Conservation (phyloP, 2,888 invertebrate genomes). For the Myathropa florea region DNA sequence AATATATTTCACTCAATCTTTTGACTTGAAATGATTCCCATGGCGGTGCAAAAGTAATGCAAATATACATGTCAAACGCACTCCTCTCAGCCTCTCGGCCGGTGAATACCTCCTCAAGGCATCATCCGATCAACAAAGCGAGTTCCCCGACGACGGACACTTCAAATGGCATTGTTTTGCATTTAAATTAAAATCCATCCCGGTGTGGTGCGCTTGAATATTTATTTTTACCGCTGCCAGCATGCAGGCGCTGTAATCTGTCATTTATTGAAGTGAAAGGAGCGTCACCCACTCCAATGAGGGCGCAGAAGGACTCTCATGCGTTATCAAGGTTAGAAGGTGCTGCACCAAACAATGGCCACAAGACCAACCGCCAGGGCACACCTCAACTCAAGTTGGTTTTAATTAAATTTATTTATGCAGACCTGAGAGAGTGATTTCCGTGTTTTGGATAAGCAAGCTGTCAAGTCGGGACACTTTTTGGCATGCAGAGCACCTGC, state of each 20-base stretch:
- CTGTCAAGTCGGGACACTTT: slow-evolving; percentile 40
- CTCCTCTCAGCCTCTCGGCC: neutral
- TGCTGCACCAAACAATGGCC: neutral
- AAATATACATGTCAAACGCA: neutral
- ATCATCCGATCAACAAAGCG: neutral
- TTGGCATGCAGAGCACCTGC: slow-evolving; percentile 2
- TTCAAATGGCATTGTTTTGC: slow-evolving; percentile 31
- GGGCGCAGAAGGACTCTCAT: neutral
- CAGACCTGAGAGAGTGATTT: slow-evolving; percentile 29
- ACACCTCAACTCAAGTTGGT: slow-evolving; percentile 48
- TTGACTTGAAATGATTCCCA: neutral
- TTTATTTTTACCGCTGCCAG: slow-evolving; percentile 15
- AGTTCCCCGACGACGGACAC: neutral
- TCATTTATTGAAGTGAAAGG: slow-evolving; percentile 43
- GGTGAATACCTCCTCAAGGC: neutral
- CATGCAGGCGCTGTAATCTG: slow-evolving; percentile 30
- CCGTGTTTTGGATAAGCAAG: slow-evolving; percentile 43
- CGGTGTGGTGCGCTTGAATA: slow-evolving; percentile 27
- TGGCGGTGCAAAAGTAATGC: neutral
- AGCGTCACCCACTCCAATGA: neutral
- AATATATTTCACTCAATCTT: neutral
- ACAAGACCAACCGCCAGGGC: neutral
- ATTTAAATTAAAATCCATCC: slow-evolving; percentile 52
- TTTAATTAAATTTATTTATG: slow-evolving; percentile 66
- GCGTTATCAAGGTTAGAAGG: slow-evolving; percentile 38